phyloP scores from a whole-genome alignment of 2,113 vertebrate species.

The Dicaeum eximium region DNA sequence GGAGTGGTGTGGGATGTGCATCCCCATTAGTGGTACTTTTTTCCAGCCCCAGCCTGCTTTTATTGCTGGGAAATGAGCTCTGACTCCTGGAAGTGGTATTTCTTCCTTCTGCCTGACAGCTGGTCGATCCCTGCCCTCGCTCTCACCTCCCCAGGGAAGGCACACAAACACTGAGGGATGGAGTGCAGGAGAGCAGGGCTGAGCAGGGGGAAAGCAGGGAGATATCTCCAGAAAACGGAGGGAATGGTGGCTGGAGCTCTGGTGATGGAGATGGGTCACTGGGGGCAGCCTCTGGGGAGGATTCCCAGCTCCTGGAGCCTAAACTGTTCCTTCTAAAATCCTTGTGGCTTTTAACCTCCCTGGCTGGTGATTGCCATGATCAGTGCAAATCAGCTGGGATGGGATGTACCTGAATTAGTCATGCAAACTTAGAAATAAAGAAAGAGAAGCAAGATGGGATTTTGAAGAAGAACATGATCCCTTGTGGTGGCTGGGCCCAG shows the following conservation, averaged over 20 bases:
- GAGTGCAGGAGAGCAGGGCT: background rate
- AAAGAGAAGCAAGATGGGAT: background rate
- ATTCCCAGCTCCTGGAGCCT: background rate
- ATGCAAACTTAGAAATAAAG: background rate
- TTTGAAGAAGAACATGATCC: background rate
- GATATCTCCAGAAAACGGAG: background rate
- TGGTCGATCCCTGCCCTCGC: background rate
- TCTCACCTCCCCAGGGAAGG: background rate
- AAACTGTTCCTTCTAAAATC: background rate
- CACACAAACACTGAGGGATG: accelerated
- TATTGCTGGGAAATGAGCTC: slow-evolving; percentile 41
- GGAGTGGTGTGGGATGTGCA: background rate
- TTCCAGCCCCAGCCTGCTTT: background rate
- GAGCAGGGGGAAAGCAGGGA: background rate
- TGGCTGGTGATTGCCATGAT: background rate
- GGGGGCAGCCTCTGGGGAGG: background rate
- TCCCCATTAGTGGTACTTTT: background rate
- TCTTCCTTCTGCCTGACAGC: slow-evolving; percentile 36
- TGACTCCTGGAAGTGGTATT: slow-evolving; percentile 28
- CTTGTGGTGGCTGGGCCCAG: background rate
- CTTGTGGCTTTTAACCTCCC: background rate
- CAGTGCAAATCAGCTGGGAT: background rate
- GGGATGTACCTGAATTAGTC: background rate
- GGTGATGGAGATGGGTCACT: background rate
- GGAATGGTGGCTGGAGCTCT: accelerated